Conservation (phyloP, 92 coral and sea anemone genomes). For the Zoanthus sansibaricus region DNA sequence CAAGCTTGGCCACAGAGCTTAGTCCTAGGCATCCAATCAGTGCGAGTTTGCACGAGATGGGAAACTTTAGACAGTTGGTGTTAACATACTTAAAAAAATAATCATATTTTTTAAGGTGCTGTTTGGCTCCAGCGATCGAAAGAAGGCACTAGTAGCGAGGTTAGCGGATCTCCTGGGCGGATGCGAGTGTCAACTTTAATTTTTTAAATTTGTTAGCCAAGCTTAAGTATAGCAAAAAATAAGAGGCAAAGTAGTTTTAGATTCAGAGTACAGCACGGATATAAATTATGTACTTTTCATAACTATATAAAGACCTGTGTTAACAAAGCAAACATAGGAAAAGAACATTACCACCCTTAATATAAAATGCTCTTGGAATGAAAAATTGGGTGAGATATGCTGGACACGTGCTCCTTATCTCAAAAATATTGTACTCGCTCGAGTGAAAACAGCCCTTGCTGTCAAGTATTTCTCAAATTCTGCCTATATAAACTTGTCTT, state of each 20-base stretch:
- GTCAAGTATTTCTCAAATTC: no score
- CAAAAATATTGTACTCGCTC: not conserved
- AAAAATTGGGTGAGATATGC: not conserved
- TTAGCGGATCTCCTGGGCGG: conserved; percentile 12
- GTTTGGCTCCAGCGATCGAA: not conserved
- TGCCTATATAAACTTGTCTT: no score
- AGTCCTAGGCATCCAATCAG: conserved; percentile 64
- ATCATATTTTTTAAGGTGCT: not conserved
- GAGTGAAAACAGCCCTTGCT: no score
- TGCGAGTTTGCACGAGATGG: conserved; percentile 47
- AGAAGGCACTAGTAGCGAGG: conserved; percentile 11
- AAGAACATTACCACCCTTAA: not conserved
- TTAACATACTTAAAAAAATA: conserved; percentile 1
- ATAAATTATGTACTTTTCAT: not conserved
- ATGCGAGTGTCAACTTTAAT: conserved; percentile 5
- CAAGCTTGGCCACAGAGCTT: conserved; percentile 46
- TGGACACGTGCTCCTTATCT: not conserved
- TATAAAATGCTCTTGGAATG: not conserved
- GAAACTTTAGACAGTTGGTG: conserved; percentile 51
- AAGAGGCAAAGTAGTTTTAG: not conserved
- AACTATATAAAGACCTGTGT: not conserved
- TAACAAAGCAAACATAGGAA: not conserved
- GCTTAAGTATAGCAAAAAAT: conserved; percentile 9
- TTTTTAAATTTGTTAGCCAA: not conserved
- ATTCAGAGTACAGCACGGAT: not conserved